Percentiles rank a stretch among this genome's conserved stretches.
phyloP scores from a whole-genome alignment of 1,140 invertebrate genomes.

The Atta texana region DNA sequence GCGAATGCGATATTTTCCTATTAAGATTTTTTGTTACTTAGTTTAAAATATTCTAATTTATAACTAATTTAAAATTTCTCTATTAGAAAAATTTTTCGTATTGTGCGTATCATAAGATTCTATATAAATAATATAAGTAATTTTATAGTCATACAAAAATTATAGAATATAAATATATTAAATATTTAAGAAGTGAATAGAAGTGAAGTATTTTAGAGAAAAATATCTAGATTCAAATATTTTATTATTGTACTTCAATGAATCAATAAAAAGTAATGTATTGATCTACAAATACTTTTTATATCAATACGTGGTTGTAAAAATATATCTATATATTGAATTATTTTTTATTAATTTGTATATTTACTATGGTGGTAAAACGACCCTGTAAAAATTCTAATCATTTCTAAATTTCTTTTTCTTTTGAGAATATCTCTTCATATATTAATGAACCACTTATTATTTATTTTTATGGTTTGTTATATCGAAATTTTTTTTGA shows the following conservation, averaged over 20 bases:
- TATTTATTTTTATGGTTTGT: no score
- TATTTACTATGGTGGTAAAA: background rate
- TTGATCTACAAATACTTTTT: background rate
- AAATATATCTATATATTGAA: background rate
- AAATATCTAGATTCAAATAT: background rate
- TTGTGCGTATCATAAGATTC: background rate
- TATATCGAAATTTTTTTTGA: no score
- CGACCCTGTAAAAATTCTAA: background rate
- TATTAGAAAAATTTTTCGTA: background rate
- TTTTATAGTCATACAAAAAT: background rate
- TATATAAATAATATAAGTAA: constrained; percentile 4
- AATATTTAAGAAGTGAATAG: background rate
- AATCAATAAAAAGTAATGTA: constrained; percentile 13
- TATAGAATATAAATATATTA: background rate
- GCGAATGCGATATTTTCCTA: no score
- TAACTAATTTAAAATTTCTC: background rate
- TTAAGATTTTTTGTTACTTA: no score
- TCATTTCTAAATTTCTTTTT: background rate
- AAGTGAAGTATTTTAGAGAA: background rate
- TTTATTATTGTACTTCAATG: background rate
- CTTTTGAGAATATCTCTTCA: background rate
- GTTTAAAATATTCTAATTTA: background rate
- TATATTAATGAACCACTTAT: background rate
- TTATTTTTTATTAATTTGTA: background rate
- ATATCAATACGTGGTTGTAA: background rate